A percentile compares a stretch with the other conserved stretches of the same genome.
These are phyloP conservation scores for Lophius piscatorius DNA, from an alignment of 2,113 vertebrate species.

Conservation along the genomic window DNA sequence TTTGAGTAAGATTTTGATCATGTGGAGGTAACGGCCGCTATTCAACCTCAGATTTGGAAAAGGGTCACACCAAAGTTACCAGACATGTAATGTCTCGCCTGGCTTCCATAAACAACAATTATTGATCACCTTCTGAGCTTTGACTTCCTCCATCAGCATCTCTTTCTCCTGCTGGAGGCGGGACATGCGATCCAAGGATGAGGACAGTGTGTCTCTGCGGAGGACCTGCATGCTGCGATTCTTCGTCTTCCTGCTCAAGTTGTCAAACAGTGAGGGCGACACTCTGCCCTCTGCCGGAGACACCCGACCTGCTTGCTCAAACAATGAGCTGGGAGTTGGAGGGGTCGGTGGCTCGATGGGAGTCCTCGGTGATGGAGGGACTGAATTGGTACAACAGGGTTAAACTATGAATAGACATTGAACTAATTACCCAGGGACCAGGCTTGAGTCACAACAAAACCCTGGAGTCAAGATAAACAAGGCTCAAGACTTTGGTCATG, in stretches of 20 bases:
- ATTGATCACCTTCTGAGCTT: conserved; percentile 88
- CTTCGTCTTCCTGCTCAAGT: conserved; percentile 60
- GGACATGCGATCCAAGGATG: conserved; percentile 66
- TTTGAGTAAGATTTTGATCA: too few relatives aligned
- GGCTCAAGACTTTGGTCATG: too few relatives aligned
- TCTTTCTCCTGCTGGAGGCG: conserved; percentile 85
- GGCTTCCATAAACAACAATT: too few relatives aligned
- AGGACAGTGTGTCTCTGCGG: conserved; percentile 51
- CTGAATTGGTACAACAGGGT: neutral
- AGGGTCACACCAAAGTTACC: too few relatives aligned
- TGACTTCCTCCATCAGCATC: conserved; percentile 84
- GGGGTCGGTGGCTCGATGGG: neutral
- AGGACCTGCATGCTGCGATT: conserved; percentile 67
- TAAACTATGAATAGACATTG: neutral
- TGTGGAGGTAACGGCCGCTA: too few relatives aligned
- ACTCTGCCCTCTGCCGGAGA: neutral
- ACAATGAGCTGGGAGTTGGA: neutral
- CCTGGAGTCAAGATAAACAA: too few relatives aligned
- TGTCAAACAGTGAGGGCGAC: conserved; percentile 6
- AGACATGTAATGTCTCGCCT: too few relatives aligned
- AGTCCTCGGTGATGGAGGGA: neutral
- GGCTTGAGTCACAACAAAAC: too few relatives aligned
- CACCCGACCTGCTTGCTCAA: conserved; percentile 4
- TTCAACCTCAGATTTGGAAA: too few relatives aligned
- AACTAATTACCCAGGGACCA: too few relatives aligned